A percentile compares a stretch with the other conserved stretches of the same genome.
Conservation (phyloP, 2,888 invertebrate genomes). For the Nomada goodeniana region DNA sequence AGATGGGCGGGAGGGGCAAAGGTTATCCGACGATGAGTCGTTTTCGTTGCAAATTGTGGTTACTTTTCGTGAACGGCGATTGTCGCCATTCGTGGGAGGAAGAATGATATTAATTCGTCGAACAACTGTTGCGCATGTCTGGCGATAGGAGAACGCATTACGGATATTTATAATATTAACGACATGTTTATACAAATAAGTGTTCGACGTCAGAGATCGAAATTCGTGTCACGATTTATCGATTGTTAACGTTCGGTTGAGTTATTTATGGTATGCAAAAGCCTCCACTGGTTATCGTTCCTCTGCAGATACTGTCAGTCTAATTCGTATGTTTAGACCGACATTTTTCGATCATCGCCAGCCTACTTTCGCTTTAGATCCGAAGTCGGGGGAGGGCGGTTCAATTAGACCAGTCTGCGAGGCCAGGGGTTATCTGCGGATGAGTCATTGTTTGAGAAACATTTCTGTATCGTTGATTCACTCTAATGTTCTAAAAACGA, state of each 20-base stretch:
- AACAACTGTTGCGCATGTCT: too few relatives aligned
- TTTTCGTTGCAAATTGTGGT: not conserved
- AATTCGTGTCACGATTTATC: not conserved
- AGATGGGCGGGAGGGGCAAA: not conserved
- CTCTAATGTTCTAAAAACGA: not conserved
- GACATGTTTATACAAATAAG: too few relatives aligned
- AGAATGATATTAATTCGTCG: too few relatives aligned
- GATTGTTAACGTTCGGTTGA: not conserved
- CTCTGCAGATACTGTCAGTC: not conserved
- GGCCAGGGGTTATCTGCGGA: constrained; percentile 23
- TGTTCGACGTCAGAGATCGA: too few relatives aligned
- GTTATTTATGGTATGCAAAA: not conserved
- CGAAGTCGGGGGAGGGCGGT: not conserved
- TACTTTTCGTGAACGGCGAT: not conserved
- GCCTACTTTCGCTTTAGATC: not conserved
- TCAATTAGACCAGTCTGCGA: not conserved
- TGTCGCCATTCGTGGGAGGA: not conserved
- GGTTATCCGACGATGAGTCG: constrained; percentile 4
- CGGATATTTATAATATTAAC: too few relatives aligned
- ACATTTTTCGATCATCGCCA: not conserved
- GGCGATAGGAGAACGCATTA: too few relatives aligned
- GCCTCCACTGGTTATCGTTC: not conserved
- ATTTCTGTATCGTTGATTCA: constrained; percentile 17
- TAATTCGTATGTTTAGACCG: not conserved
- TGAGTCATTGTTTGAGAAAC: constrained; percentile 7